phyloP scores from a whole-genome alignment of 2,888 invertebrate species.

The Lasioglossum vierecki region DNA sequence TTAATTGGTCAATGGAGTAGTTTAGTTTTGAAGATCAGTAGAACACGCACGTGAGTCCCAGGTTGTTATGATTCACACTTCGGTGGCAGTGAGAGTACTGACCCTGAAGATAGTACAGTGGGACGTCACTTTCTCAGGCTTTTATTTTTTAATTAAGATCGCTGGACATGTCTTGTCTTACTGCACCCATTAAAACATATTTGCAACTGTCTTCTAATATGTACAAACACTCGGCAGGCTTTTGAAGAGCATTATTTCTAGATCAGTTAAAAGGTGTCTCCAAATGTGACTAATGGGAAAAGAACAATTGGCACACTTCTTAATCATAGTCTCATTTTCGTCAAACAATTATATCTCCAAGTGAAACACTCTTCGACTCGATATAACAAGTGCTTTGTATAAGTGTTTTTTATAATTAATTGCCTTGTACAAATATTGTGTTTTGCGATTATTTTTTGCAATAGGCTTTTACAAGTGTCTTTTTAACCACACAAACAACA shows the following conservation, averaged over 20 bases:
- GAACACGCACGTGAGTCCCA: not conserved
- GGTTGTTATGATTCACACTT: slow-evolving; percentile 15
- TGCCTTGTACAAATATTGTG: too few species aligned
- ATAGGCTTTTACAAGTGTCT: not conserved
- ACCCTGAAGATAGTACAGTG: not conserved
- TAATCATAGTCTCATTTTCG: not conserved
- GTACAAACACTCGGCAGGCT: not conserved
- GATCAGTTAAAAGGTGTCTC: not conserved
- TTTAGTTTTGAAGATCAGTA: not conserved
- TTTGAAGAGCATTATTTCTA: not conserved
- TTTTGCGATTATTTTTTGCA: too few species aligned
- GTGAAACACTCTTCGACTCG: not conserved
- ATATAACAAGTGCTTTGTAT: not conserved
- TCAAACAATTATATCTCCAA: not conserved
- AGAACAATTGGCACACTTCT: not conserved
- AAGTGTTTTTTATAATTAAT: not conserved
- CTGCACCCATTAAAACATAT: not conserved
- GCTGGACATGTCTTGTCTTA: not conserved
- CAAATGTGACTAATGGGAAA: not conserved
- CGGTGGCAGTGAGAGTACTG: slow-evolving; percentile 27
- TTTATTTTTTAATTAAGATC: slow-evolving; percentile 43
- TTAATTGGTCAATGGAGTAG: not conserved
- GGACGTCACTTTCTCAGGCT: slow-evolving; percentile 23
- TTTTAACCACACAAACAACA: not conserved
- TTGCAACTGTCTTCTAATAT: not conserved